These are phyloP conservation scores for Parasteatoda tepidariorum DNA, from an alignment of 1,140 invertebrate species.

Conservation along the genomic window DNA sequence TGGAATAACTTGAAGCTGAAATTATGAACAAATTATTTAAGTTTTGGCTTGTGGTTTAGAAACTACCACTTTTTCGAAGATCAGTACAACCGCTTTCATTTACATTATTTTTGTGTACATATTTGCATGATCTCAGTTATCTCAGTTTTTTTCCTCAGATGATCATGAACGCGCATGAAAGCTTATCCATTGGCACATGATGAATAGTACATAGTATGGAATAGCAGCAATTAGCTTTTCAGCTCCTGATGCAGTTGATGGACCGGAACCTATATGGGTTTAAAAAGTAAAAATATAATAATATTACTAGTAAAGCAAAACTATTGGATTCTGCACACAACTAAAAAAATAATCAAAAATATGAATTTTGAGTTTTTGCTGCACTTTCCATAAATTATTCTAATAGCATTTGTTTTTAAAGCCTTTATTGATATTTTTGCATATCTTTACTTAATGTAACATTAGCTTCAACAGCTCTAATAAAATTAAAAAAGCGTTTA, in stretches of 20 bases:
- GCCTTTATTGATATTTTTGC: no score
- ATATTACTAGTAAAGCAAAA: no score
- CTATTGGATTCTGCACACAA: no score
- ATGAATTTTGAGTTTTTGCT: no score
- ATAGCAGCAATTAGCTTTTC: neutral
- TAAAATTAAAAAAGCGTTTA: no score
- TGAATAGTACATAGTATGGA: slow-evolving; percentile 1
- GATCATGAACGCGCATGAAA: slow-evolving; percentile 21
- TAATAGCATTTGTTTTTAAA: no score
- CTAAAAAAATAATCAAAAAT: no score
- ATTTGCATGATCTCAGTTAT: neutral
- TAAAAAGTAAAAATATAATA: no score
- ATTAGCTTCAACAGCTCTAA: no score
- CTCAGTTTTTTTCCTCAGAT: neutral
- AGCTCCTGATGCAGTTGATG: neutral
- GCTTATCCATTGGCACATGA: slow-evolving; percentile 37
- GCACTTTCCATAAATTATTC: no score
- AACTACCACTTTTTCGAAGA: neutral
- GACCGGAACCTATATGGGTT: slow-evolving; percentile 18
- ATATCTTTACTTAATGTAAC: no score
- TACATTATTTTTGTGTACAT: neutral
- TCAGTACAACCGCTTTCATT: neutral
- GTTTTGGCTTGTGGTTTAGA: neutral
- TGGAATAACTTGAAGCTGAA: slow-evolving; percentile 39
- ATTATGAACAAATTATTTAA: neutral